These are phyloP conservation scores for Gymnocephalus cernua DNA, from an alignment of 2,113 vertebrate species.

Conservation along the genomic window DNA sequence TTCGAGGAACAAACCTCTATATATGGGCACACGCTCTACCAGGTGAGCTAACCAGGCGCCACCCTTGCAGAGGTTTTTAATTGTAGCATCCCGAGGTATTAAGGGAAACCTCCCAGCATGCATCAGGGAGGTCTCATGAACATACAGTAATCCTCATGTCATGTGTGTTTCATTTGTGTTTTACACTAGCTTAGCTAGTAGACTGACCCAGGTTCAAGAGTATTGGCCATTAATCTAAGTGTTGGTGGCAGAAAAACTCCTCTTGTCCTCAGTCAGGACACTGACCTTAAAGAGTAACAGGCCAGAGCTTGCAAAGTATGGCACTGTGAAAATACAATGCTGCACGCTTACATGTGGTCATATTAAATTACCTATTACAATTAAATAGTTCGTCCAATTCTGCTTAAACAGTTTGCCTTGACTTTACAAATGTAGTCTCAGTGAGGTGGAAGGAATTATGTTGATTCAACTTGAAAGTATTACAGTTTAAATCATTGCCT, in stretches of 20 bases:
- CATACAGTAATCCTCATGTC: conserved; percentile 3
- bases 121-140: background rate
- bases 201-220: background rate
- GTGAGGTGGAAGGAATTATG: background rate
- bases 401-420: background rate
- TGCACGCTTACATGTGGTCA: background rate
- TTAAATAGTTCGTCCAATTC: background rate
- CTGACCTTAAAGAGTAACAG: background rate
- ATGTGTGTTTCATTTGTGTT: conserved; percentile 9
- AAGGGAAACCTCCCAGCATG: conserved; percentile 23
- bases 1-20: no score
- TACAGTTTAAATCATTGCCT: background rate
- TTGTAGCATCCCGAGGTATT: background rate
- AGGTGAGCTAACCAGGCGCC: no score
- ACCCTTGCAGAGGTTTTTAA: background rate
- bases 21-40: no score
- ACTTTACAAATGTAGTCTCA: background rate
- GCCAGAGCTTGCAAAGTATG: background rate
- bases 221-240: background rate
- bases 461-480: background rate
- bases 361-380: background rate
- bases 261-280: conserved; percentile 11
- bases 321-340: background rate
- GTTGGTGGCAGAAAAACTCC: background rate
- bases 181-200: background rate